Evolutionary conservation across 2,797 vertebrate genomes (phyloP).

Genomic region (Phyllotis vaccarum): DNA sequence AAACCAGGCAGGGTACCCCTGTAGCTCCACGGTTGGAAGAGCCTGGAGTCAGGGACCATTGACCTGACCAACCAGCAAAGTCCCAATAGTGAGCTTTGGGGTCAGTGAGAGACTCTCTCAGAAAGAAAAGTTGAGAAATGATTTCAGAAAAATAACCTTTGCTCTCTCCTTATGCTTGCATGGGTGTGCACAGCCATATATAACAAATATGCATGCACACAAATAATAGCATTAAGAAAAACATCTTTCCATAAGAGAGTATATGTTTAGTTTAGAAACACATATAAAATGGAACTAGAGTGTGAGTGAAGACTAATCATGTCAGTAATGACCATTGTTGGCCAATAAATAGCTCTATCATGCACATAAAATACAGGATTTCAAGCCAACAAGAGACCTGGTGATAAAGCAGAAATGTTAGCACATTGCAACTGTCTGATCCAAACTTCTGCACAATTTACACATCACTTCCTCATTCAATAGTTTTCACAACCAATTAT

Average conservation of each 20-base stretch:
- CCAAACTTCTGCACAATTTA: not conserved
- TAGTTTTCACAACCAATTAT: not conserved
- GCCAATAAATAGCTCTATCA: not conserved
- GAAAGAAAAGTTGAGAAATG: no score
- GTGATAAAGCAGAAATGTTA: not conserved
- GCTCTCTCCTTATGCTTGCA: no score
- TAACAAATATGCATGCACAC: not conserved
- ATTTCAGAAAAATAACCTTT: not conserved
- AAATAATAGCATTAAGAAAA: not conserved
- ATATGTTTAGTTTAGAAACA: not conserved
- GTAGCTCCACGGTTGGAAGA: no score
- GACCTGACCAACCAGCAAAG: not conserved
- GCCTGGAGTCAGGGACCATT: no score
- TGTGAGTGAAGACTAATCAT: not conserved
- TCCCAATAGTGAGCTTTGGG: not conserved
- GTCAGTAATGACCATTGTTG: not conserved
- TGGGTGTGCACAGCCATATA: not conserved
- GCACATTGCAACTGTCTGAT: not conserved
- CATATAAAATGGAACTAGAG: not conserved
- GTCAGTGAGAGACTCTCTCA: not conserved
- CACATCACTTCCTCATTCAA: not conserved
- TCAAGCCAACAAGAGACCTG: not conserved
- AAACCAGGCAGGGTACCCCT: no score
- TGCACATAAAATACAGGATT: not conserved
- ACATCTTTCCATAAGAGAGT: not conserved